Evolutionary conservation across 2,888 invertebrate species (phyloP).

Genomic region (Gymnoscelis rufifasciata): DNA sequence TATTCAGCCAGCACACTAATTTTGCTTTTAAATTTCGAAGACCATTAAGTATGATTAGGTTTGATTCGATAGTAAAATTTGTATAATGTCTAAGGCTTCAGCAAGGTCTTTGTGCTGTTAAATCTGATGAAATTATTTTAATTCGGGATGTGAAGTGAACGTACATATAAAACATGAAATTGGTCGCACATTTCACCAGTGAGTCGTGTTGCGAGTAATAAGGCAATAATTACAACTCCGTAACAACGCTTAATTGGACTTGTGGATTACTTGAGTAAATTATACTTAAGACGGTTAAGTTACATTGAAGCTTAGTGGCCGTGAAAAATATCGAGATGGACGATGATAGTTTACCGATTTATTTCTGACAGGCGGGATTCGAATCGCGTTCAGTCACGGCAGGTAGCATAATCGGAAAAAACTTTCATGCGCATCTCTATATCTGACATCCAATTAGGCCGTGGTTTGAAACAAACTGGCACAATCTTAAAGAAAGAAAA

Average conservation of each 20-base stretch:
- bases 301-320: slow-evolving; percentile 44
- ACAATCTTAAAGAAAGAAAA: slow-evolving; percentile 20
- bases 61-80: too few relatives aligned
- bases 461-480: slow-evolving; percentile 24
- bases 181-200: slow-evolving; percentile 42
- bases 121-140: slow-evolving; percentile 6
- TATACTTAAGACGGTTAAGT: slow-evolving; percentile 47
- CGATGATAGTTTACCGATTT: slow-evolving; percentile 55
- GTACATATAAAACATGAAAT: slow-evolving; percentile 21
- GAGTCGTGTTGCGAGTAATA: slow-evolving; percentile 54
- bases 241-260: slow-evolving; percentile 65
- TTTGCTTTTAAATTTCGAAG: not conserved
- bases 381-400: slow-evolving; percentile 38
- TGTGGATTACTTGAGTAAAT: slow-evolving; percentile 62
- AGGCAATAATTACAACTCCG: slow-evolving; percentile 56
- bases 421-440: slow-evolving; percentile 29
- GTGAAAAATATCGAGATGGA: slow-evolving; percentile 51
- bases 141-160: slow-evolving; percentile 18
- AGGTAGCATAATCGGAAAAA: slow-evolving; percentile 29
- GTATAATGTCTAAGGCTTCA: slow-evolving; percentile 1
- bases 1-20: not conserved
- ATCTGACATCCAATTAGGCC: slow-evolving; percentile 34
- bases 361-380: slow-evolving; percentile 33
- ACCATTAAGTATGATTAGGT: too few relatives aligned
- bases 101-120: slow-evolving; percentile 2